Conservation (phyloP, 2,888 invertebrate species). For the Athalia circularis region DNA sequence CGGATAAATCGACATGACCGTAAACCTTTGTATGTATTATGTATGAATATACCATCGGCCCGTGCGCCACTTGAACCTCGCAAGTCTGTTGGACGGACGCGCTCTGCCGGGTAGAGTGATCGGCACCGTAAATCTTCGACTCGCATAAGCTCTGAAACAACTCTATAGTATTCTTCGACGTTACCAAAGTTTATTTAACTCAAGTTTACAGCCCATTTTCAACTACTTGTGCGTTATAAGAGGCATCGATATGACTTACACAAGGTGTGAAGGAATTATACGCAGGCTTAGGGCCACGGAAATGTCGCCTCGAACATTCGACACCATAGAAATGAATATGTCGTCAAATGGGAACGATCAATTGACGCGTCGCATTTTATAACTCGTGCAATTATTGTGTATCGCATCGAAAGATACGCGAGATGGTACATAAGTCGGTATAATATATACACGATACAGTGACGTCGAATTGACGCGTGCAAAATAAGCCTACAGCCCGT, state of each 20-base stretch:
- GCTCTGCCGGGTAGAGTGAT: constrained; percentile 45
- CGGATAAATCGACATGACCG: background rate
- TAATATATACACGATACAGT: background rate
- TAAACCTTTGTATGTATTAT: background rate
- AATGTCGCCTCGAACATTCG: too few relatives aligned
- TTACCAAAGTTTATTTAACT: constrained; percentile 68
- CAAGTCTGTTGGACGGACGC: constrained; percentile 51
- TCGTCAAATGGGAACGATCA: too few relatives aligned
- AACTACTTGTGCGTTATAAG: too few relatives aligned
- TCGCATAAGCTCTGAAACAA: constrained; percentile 46
- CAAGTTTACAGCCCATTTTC: constrained; percentile 69
- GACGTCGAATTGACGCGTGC: background rate
- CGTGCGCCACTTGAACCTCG: constrained; percentile 52
- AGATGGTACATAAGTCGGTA: too few relatives aligned
- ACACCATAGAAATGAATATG: too few relatives aligned
- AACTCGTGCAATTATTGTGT: too few relatives aligned
- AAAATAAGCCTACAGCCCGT: background rate
- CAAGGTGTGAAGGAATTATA: too few relatives aligned
- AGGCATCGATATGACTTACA: too few relatives aligned
- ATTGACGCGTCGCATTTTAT: too few relatives aligned
- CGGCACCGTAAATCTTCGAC: constrained; percentile 56
- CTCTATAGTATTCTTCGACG: constrained; percentile 29
- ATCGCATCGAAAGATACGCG: too few relatives aligned
- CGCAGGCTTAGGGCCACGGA: too few relatives aligned
- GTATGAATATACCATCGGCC: too few relatives aligned